These are phyloP conservation scores for Characodon lateralis DNA, from an alignment of 2,797 vertebrate species.

Conservation along the genomic window DNA sequence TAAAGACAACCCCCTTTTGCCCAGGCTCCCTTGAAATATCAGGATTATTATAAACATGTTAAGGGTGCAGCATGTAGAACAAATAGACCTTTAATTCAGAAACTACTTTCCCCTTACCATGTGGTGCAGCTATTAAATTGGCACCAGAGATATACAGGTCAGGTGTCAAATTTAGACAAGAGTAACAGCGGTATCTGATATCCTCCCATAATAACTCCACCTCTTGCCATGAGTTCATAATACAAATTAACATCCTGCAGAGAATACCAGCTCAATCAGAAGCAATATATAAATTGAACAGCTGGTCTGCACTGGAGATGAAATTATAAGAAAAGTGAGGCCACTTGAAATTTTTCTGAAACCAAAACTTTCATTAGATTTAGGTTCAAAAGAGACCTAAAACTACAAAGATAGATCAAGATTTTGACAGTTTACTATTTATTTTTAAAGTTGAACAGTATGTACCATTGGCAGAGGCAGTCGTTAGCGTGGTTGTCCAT, in stretches of 20 bases:
- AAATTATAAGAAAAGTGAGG: no score
- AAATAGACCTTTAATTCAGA: slow-evolving; percentile 31
- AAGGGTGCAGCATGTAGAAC: slow-evolving; percentile 15
- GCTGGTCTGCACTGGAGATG: background rate
- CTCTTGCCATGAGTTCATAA: slow-evolving; percentile 15
- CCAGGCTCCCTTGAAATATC: slow-evolving; percentile 38
- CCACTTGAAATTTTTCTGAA: no score
- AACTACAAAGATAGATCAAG: background rate
- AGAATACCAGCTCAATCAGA: background rate
- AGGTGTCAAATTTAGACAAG: slow-evolving; percentile 47
- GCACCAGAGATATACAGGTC: slow-evolving; percentile 29
- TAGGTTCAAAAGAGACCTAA: background rate
- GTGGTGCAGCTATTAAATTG: slow-evolving; percentile 48
- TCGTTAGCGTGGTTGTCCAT: no score
- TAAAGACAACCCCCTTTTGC: slow-evolving; percentile 33
- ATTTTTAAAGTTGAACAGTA: no score
- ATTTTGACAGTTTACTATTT: background rate
- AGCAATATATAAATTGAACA: background rate
- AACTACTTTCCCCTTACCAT: slow-evolving; percentile 4
- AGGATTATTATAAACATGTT: slow-evolving; percentile 58
- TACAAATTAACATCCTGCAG: slow-evolving; percentile 17
- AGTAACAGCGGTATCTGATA: slow-evolving; percentile 21
- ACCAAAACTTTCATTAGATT: background rate
- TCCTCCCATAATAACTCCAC: background rate
- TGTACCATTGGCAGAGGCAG: no score